Conservation (phyloP, 2,113 vertebrate species). For the Tamias sibiricus region DNA sequence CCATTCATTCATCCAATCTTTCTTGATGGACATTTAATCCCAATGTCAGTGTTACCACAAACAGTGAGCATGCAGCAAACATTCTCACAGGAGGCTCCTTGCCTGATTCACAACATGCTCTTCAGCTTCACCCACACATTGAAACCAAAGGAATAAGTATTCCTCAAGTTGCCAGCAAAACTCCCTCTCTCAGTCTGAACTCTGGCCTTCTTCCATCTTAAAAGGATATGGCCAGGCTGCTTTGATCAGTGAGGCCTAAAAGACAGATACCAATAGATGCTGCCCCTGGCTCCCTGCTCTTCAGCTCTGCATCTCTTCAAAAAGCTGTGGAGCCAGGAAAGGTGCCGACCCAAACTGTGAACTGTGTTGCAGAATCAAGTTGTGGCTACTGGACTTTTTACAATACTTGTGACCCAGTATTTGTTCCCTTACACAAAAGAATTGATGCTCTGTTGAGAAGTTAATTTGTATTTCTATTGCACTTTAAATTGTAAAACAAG, state of each 20-base stretch:
- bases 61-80: not conserved
- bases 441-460: constrained; percentile 58
- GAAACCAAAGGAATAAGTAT: not conserved
- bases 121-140: not conserved
- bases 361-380: not conserved
- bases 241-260: constrained; percentile 75
- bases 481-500: constrained; percentile 69
- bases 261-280: constrained; percentile 38
- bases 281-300: not conserved
- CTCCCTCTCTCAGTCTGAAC: constrained; percentile 60
- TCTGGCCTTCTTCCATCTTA: constrained; percentile 60
- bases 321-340: not conserved
- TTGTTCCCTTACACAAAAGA: constrained; percentile 54
- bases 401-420: constrained; percentile 43
- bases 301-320: constrained; percentile 41
- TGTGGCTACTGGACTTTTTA: not conserved
- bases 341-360: not conserved
- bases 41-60: not conserved
- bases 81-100: not conserved
- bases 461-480: constrained; percentile 72
- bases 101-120: not conserved
- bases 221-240: constrained; percentile 51
- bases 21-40: not conserved
- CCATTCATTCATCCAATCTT: constrained; percentile 8
- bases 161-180: constrained; percentile 30